These are phyloP conservation scores for Gymnocephalus cernua DNA, from an alignment of 2,113 vertebrate species.

Conservation along the genomic window DNA sequence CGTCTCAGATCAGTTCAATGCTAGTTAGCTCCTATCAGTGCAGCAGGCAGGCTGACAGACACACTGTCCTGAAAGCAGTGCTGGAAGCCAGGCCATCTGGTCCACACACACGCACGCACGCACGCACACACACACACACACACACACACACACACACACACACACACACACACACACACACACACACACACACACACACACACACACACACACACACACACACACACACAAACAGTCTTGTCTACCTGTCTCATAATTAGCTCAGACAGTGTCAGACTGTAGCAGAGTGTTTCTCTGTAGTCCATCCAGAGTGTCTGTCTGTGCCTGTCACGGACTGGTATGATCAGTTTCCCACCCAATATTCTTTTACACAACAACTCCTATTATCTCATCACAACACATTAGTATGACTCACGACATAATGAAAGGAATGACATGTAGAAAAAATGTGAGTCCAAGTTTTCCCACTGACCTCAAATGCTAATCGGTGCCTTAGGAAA, in stretches of 20 bases:
- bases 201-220: too few species aligned
- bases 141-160: conserved; percentile 16
- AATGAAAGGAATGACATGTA: conserved; percentile 8
- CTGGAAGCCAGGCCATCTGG: conserved; percentile 59
- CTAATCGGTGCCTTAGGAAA: not conserved
- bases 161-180: not conserved
- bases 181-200: too few species aligned
- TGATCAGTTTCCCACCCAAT: not conserved
- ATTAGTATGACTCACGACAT: conserved; percentile 10
- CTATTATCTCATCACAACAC: conserved; percentile 34
- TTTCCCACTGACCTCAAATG: conserved; percentile 18
- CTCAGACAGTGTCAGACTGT: conserved; percentile 22
- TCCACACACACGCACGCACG: conserved; percentile 22
- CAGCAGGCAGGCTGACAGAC: conserved; percentile 49
- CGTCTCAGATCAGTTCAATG: conserved; percentile 67
- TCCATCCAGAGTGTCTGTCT: conserved; percentile 17
- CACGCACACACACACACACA: conserved; percentile 27
- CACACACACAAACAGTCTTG: too few species aligned
- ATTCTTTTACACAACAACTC: conserved; percentile 29
- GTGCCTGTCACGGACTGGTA: not conserved
- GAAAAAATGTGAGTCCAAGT: not conserved
- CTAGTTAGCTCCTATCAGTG: conserved; percentile 63
- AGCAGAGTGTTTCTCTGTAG: conserved; percentile 5
- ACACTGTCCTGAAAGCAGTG: conserved; percentile 43
- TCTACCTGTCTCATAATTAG: conserved; percentile 40